phyloP scores from a whole-genome alignment of 1,140 invertebrate species.

The Pogonomyrmex barbatus region DNA sequence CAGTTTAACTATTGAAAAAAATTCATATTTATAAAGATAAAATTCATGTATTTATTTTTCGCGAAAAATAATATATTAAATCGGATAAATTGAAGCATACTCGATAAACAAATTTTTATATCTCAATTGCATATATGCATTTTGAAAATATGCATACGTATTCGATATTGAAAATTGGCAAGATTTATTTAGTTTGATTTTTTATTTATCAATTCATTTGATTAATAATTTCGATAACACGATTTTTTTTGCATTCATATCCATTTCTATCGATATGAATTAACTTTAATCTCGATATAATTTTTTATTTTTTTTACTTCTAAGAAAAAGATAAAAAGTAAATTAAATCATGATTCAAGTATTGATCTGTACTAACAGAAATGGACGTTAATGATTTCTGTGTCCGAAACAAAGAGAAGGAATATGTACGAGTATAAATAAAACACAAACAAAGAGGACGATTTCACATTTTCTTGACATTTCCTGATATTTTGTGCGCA shows the following conservation, averaged over 20 bases:
- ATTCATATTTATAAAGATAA: neutral
- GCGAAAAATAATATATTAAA: neutral
- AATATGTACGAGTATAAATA: too few relatives aligned
- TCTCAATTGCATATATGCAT: neutral
- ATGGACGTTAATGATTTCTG: too few relatives aligned
- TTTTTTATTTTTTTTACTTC: too few relatives aligned
- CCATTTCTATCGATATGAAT: too few relatives aligned
- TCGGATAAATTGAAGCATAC: neutral
- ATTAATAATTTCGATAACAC: neutral
- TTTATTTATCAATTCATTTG: neutral
- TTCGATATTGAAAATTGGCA: neutral
- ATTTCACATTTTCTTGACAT: too few relatives aligned
- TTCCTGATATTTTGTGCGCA: neutral
- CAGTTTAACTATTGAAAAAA: too few relatives aligned
- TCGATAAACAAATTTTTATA: neutral
- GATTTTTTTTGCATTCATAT: neutral
- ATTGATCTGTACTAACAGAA: too few relatives aligned
- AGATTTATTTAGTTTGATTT: neutral
- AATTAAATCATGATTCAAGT: too few relatives aligned
- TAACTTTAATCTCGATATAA: too few relatives aligned
- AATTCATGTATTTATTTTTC: neutral
- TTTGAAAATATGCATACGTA: neutral
- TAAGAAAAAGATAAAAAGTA: too few relatives aligned
- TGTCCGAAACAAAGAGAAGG: too few relatives aligned
- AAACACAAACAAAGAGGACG: too few relatives aligned